Evolutionary conservation across 1,140 invertebrate species (phyloP).

Genomic region (Luehdorfia chinensis): DNA sequence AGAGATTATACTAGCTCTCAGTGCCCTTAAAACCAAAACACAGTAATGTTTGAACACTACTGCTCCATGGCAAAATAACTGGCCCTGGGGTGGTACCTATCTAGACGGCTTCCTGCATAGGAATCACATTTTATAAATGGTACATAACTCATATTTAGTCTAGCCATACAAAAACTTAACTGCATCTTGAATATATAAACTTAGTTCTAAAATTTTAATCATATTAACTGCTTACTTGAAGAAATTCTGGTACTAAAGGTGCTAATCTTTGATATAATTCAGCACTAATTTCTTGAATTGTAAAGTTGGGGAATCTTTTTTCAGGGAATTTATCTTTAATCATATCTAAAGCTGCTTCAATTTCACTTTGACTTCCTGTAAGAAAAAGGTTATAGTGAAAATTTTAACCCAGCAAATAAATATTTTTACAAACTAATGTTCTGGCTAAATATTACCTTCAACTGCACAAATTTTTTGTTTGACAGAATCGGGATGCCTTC

Average conservation of each 20-base stretch:
- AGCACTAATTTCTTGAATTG: constrained; percentile 86
- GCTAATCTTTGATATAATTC: constrained; percentile 78
- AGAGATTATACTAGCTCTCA: too few relatives aligned
- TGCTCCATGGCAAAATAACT: too few relatives aligned
- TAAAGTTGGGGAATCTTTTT: constrained; percentile 87
- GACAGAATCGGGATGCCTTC: constrained; percentile 83
- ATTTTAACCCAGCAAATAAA: constrained; percentile 6
- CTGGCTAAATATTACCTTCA: constrained; percentile 79
- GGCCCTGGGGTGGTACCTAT: too few relatives aligned
- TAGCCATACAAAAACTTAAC: too few relatives aligned
- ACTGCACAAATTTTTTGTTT: constrained; percentile 89
- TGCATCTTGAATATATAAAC: too few relatives aligned
- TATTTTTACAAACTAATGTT: constrained; percentile 1
- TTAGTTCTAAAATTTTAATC: too few relatives aligned
- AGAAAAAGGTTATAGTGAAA: constrained; percentile 18
- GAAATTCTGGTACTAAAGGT: constrained; percentile 79
- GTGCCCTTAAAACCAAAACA: too few relatives aligned
- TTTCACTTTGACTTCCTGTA: constrained; percentile 83
- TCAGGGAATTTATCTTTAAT: constrained; percentile 90
- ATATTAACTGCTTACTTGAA: constrained; percentile 82
- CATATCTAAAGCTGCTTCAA: constrained; percentile 87
- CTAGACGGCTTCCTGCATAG: too few relatives aligned
- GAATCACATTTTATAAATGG: too few relatives aligned
- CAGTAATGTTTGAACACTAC: too few relatives aligned
- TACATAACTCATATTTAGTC: too few relatives aligned